Conservation (phyloP, 1,140 invertebrate species). For the Drepana arcuata region DNA sequence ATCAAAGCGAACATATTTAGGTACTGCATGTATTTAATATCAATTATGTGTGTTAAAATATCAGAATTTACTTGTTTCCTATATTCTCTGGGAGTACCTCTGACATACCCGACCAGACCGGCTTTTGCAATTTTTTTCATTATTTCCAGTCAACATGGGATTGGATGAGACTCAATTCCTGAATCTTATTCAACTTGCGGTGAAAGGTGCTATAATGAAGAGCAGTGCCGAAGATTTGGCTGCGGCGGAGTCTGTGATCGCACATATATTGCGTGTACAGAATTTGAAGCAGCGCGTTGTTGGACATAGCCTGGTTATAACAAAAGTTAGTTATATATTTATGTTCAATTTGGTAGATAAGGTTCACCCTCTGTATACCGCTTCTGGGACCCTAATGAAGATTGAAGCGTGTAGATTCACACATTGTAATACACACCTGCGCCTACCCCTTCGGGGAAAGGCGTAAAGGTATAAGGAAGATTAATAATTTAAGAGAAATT, state of each 20-base stretch:
- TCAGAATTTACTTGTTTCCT: not conserved
- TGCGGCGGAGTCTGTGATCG: constrained; percentile 25
- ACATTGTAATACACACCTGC: too few species aligned
- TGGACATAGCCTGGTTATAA: constrained; percentile 34
- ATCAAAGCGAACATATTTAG: too few species aligned
- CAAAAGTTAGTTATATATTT: constrained; percentile 35
- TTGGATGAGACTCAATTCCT: constrained; percentile 17
- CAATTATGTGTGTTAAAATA: not conserved
- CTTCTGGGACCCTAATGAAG: too few species aligned
- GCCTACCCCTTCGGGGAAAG: too few species aligned
- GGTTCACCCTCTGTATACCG: too few species aligned
- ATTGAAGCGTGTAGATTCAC: too few species aligned
- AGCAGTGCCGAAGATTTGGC: constrained; percentile 20
- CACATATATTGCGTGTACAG: constrained; percentile 28
- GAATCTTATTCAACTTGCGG: constrained; percentile 20
- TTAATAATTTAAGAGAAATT: too few species aligned
- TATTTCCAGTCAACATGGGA: not conserved
- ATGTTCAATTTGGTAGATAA: too few species aligned
- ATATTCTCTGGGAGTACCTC: too few species aligned
- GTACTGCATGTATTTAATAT: too few species aligned
- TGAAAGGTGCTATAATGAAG: constrained; percentile 6
- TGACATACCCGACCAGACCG: too few species aligned
- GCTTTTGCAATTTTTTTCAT: not conserved
- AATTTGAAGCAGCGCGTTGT: constrained; percentile 29
- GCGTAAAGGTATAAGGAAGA: too few species aligned